Evolutionary conservation across 2,797 vertebrate species (phyloP).

Genomic region (Eutrigla gurnardus): DNA sequence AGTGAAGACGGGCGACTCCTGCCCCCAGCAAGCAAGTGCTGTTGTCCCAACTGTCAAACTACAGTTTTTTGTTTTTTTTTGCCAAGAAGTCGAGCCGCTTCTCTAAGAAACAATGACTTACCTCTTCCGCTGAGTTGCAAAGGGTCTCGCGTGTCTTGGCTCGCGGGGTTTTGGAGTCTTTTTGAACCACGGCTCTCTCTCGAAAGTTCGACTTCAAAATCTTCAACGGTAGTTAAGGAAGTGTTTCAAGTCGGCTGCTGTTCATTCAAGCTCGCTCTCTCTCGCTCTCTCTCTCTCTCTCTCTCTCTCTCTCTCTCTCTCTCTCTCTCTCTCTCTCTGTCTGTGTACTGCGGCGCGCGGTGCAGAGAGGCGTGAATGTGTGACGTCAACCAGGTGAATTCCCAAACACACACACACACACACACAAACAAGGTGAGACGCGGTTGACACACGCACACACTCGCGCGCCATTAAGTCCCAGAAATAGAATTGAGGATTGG

Average conservation of each 20-base stretch:
- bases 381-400: conserved; percentile 82
- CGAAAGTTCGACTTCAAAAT: background rate
- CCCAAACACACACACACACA: conserved; percentile 21
- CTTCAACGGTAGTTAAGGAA: conserved; percentile 50
- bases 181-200: background rate
- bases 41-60: conserved; percentile 25
- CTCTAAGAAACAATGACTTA: conserved; percentile 21
- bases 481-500: background rate
- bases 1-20: background rate
- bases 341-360: conserved; percentile 16
- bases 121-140: conserved; percentile 45
- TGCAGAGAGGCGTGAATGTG: conserved; percentile 8
- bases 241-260: conserved; percentile 25
- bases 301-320: background rate
- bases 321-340: background rate
- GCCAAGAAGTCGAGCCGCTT: conserved; percentile 17
- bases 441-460: background rate
- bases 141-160: background rate
- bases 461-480: background rate
- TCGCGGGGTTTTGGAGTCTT: background rate
- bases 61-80: background rate
- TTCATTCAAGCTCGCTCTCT: background rate
- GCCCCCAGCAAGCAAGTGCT: background rate
- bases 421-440: background rate
- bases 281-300: background rate